Base-by-base conservation (phyloP, 2,888 invertebrate genomes). In the Aphidoletes aphidimyza region DNA sequence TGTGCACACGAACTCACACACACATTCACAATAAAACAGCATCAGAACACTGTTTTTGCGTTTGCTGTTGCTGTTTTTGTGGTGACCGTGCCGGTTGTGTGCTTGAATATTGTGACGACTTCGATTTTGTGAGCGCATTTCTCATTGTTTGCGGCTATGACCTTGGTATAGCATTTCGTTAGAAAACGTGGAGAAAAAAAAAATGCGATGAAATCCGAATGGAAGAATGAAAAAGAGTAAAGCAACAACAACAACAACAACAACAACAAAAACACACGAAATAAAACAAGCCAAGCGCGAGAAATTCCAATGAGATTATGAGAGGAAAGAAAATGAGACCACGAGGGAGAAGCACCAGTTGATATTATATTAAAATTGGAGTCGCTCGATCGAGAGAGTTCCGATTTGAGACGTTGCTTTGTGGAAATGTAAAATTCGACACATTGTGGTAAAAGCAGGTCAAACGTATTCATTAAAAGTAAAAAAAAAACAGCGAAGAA, bases 361-460 rank as follows among this genome's bases (percentile, higher is more conserved):
- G 54, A 54, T 54, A 54, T 22, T 54, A 22, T 54, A 54, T 54
- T n/a, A 54, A 54, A 47, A 54, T 54, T 22, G 54, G n/a, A 54
- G 22, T 54, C 54, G 54, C n/a, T n/a, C n/a, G 54, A 54, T 54
- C 22, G 54, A 22, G 54, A 54, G 54, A 54, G 54, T 22, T 2
- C 0, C 54, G 54, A 54, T 54, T 54, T 54, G 54, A 54, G 22
- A 22, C 54, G 47, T 47, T 14, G 69, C 69, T 69, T 69, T 69
- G 34, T 69, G 22, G 22, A n/a, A 69, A 69, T 14, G 34, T 69
- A 34, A 69, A 69, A 69, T 54, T 69, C 69, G 69, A 69, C 69
- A 69, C 69, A 69, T 69, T 69, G 69, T 30, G 26, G 34, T 69
- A 34, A 69, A 69, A 69, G 69, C 69, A 69, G 69, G 69, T 69